Base-by-base conservation (phyloP, 2,797 vertebrate species). In the Danio choprae region DNA sequence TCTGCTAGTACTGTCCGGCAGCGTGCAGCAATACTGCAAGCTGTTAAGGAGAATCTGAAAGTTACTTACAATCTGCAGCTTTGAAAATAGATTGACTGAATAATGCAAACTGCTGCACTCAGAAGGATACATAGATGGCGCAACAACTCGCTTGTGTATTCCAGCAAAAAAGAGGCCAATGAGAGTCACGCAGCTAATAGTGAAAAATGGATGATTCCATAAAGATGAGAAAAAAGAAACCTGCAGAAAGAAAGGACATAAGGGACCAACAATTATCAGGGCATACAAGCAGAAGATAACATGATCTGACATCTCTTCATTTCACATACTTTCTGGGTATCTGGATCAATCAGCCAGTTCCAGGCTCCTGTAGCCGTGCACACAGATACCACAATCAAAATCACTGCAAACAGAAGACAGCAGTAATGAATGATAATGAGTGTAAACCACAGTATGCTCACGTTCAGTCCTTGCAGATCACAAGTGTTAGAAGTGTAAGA, bases 141-240 rank as follows among this genome's bases (percentile, higher is more conserved):
- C 98, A 58, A 99, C 98, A 55, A 99, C 98, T 89, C 98, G 93
- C 91, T 99, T 99, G 89, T 99, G 98, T 92, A 99, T 99, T 84
- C 98, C 98, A 82, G 98, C 98, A 82, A 99, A 99, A 88, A 99
- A 99, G 75, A 99, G 94, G n/a, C 96, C 98, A 88, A 99, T 99
- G 16, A 99, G 91, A 38, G 97, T 99, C 86, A 99, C 94, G 86
- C 98, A 99, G 92, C 98, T 99, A 86, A 99, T 96, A 13, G 98
- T 99, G 90, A 99, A 99, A 90, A 99, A 99, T 0, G 98, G 97
- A 89, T 99, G 98, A 90, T 99, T 99, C 98, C 98, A 99, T 58
- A 99, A 88, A 0, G 98, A 99, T 0, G 97, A 98, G 88, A 99
- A 96, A 92, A 99, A 99, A 4, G 98, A 98, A 18, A 99, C 98